Percentiles rank a stretch among this genome's conserved stretches.
Evolutionary conservation across 2,113 vertebrate genomes (phyloP).

Genomic region (Rhinogobius similis): DNA sequence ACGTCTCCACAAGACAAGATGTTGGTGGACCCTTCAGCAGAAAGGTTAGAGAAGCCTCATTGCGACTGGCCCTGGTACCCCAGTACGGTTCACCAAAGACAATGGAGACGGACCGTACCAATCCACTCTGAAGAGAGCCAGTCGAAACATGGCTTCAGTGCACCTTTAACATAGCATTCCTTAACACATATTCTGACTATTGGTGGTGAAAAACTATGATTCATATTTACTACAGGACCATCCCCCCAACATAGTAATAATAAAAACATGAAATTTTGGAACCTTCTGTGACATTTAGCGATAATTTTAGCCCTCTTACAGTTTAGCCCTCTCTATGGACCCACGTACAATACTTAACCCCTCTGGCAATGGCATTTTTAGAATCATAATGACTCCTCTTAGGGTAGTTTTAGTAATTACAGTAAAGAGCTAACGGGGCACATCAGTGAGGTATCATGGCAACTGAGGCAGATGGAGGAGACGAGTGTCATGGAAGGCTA

Average conservation of each 20-base stretch:
- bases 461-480: constrained; percentile 54
- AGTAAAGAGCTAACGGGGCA: constrained; percentile 38
- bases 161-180: neutral
- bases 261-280: neutral
- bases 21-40: neutral
- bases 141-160: too few species aligned
- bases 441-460: constrained; percentile 52
- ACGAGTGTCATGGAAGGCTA: constrained; percentile 43
- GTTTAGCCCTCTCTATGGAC: neutral
- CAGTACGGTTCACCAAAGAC: too few species aligned
- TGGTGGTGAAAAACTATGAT: too few species aligned
- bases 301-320: constrained; percentile 1
- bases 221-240: neutral
- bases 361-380: constrained; percentile 30
- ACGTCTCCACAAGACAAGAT: neutral
- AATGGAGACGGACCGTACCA: too few species aligned
- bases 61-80: too few species aligned
- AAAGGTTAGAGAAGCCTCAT: neutral
- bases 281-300: neutral
- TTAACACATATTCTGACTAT: too few species aligned
- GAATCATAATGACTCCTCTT: constrained; percentile 27
- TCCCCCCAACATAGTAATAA: neutral
- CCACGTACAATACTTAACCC: constrained; percentile 11
- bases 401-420: constrained; percentile 26
- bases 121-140: too few species aligned